Evolutionary conservation across 2,797 vertebrate genomes (phyloP).

Genomic region (Lacerta agilis): DNA sequence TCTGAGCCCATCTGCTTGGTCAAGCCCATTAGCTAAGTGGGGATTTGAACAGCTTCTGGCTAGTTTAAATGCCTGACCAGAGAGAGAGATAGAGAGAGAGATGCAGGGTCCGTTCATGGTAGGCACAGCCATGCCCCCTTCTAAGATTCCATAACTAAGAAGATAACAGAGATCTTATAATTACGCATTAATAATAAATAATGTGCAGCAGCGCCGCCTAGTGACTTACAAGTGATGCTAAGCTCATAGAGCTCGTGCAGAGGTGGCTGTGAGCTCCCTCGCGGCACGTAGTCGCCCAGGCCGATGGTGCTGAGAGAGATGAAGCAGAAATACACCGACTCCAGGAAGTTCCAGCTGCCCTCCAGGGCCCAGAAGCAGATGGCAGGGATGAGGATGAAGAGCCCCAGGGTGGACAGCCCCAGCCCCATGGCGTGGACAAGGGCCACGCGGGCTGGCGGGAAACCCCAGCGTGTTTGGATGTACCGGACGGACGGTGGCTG

Average conservation of each 20-base stretch:
- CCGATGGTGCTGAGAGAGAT: conserved; percentile 84
- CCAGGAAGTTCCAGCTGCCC: conserved; percentile 76
- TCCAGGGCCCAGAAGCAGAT: conserved; percentile 74
- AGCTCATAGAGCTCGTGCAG: conserved; percentile 76
- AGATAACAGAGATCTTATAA: too few relatives aligned
- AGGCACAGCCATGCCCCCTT: too few relatives aligned
- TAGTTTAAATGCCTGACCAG: too few relatives aligned
- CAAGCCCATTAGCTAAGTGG: too few relatives aligned
- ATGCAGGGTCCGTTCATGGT: too few relatives aligned
- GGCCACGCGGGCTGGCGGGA: conserved; percentile 55
- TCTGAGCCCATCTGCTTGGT: too few relatives aligned
- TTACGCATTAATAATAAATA: too few relatives aligned
- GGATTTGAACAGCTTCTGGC: too few relatives aligned
- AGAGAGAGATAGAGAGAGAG: too few relatives aligned
- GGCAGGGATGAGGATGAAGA: conserved; percentile 81
- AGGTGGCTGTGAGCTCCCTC: conserved; percentile 48
- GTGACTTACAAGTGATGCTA: conserved; percentile 79
- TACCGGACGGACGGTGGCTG: conserved; percentile 59
- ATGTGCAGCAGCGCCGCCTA: neutral
- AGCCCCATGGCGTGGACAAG: conserved; percentile 68
- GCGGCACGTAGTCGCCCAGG: conserved; percentile 77
- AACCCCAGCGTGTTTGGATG: conserved; percentile 70
- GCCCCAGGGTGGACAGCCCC: conserved; percentile 46
- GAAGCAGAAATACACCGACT: conserved; percentile 85
- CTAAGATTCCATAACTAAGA: too few relatives aligned